phyloP scores from a whole-genome alignment of 2,888 invertebrate species.

The Acleris cristana region DNA sequence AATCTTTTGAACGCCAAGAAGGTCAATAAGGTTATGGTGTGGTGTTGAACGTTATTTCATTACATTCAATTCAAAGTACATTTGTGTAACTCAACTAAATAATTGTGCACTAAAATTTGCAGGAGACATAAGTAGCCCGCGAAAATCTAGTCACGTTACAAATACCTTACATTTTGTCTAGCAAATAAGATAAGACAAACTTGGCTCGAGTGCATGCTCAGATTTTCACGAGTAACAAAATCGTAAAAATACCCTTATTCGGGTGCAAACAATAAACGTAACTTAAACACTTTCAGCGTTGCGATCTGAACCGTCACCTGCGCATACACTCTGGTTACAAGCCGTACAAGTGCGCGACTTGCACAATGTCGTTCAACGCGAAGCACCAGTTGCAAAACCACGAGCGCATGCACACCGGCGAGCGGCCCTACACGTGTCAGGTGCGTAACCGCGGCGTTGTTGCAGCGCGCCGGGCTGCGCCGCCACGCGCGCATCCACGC shows the following conservation, averaged over 20 bases:
- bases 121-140: too few species aligned
- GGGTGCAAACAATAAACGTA: slow-evolving; percentile 5
- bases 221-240: slow-evolving; percentile 3
- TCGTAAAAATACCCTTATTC: not conserved
- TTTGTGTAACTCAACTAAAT: too few species aligned
- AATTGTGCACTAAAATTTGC: too few species aligned
- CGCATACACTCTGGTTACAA: slow-evolving; percentile 82
- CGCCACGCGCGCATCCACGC: slow-evolving; percentile 66
- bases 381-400: slow-evolving; percentile 82
- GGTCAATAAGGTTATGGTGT: too few species aligned
- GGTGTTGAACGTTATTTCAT: too few species aligned
- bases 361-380: slow-evolving; percentile 81
- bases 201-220: slow-evolving; percentile 28
- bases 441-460: slow-evolving; percentile 54
- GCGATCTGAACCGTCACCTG: slow-evolving; percentile 79
- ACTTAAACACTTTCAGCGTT: slow-evolving; percentile 62
- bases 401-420: slow-evolving; percentile 81
- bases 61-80: too few species aligned
- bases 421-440: slow-evolving; percentile 78
- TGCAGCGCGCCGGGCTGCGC: slow-evolving; percentile 61
- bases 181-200: not conserved
- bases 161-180: not conserved
- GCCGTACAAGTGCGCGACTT: slow-evolving; percentile 76
- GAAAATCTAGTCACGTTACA: too few species aligned
- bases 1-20: too few species aligned